Percentiles rank a stretch among this genome's conserved stretches.
Conservation (phyloP, 2,888 invertebrate species). For the Lepidocyrtinus sp. region DNA sequence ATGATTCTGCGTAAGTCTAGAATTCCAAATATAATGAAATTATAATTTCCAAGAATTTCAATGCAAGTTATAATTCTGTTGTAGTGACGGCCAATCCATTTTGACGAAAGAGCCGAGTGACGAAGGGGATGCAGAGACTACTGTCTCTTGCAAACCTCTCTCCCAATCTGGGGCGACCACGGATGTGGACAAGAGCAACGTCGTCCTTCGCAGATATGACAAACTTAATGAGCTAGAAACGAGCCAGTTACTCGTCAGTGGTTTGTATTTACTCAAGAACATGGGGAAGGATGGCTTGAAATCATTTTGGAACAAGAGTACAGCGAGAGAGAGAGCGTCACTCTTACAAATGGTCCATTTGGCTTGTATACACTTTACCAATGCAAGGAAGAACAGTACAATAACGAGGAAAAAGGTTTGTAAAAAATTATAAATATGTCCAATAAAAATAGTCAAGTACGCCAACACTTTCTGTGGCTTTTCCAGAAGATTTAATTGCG, state of each 20-base stretch:
- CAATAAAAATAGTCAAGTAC: no score
- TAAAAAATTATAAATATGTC: no score
- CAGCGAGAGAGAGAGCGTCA: slow-evolving; percentile 65
- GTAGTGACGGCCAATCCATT: slow-evolving; percentile 65
- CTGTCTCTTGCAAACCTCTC: slow-evolving; percentile 44
- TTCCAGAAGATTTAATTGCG: neutral
- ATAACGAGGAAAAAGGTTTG: slow-evolving; percentile 70
- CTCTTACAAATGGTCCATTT: slow-evolving; percentile 69
- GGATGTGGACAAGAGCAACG: slow-evolving; percentile 67
- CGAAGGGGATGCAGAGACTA: slow-evolving; percentile 63
- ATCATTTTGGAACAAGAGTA: slow-evolving; percentile 67
- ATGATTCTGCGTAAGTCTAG: slow-evolving; percentile 68
- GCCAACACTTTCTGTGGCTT: neutral
- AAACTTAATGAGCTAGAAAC: slow-evolving; percentile 69
- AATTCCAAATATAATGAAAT: no score
- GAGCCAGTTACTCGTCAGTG: slow-evolving; percentile 67
- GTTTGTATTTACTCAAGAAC: slow-evolving; percentile 68
- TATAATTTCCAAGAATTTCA: neutral
- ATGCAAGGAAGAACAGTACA: slow-evolving; percentile 69
- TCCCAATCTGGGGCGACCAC: slow-evolving; percentile 62
- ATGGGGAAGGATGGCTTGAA: slow-evolving; percentile 66
- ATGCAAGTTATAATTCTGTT: slow-evolving; percentile 14
- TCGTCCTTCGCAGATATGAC: slow-evolving; percentile 69
- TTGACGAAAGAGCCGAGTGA: slow-evolving; percentile 67
- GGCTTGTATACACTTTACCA: slow-evolving; percentile 68